Evolutionary conservation across 1,140 invertebrate genomes (phyloP).

Genomic region (Pinna nobilis): DNA sequence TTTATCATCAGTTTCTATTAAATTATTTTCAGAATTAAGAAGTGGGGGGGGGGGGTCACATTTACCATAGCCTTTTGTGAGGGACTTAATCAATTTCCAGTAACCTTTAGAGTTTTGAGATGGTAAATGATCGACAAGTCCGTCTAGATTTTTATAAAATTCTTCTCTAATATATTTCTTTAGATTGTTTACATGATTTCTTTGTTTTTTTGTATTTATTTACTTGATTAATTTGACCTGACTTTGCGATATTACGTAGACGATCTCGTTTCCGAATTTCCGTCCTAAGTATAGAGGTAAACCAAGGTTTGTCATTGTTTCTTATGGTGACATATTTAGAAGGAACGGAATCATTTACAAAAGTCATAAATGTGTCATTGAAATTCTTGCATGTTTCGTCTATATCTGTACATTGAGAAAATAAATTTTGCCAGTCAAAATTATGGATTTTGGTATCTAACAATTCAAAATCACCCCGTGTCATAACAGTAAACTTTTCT

Average conservation of each 20-base stretch:
- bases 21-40: neutral
- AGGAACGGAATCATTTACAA: constrained; percentile 1
- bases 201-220: neutral
- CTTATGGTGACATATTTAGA: constrained; percentile 7
- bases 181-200: constrained; percentile 3
- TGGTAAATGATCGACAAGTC: neutral
- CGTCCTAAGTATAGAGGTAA: neutral
- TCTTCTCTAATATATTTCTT: neutral
- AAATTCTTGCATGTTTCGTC: neutral
- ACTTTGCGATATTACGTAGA: neutral
- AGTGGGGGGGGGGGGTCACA: neutral
- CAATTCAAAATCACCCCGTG: constrained; percentile 1
- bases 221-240: neutral
- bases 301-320: constrained; percentile 12
- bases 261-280: constrained; percentile 8
- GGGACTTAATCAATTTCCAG: neutral
- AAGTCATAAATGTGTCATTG: neutral
- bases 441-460: neutral
- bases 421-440: constrained; percentile 1
- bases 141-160: constrained; percentile 2
- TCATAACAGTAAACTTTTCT: neutral
- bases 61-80: neutral
- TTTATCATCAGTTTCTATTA: neutral
- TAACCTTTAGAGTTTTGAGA: neutral
- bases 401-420: neutral